These are phyloP conservation scores for Heteractis magnifica DNA, from an alignment of 92 coral and sea anemone species.

Conservation along the genomic window DNA sequence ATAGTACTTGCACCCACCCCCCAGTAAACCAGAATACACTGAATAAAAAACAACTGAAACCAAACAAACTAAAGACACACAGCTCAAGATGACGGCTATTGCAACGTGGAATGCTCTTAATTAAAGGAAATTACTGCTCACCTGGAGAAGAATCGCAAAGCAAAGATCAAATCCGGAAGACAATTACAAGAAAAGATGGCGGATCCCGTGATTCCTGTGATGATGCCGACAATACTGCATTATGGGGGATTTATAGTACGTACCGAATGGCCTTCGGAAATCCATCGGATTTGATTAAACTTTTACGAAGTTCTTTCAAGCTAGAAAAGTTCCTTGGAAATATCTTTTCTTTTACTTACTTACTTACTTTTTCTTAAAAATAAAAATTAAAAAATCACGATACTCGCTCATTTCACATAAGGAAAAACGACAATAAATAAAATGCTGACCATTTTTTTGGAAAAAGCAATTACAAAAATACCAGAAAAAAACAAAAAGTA, in stretches of 20 bases:
- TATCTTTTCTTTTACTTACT: neutral
- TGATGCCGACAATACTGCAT: slow-evolving; percentile 19
- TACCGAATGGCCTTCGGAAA: slow-evolving; percentile 2
- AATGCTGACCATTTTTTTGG: too few relatives aligned
- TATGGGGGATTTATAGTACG: slow-evolving; percentile 12
- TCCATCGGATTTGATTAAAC: slow-evolving; percentile 3
- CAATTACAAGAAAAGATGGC: slow-evolving; percentile 61
- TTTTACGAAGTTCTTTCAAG: neutral
- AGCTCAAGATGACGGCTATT: slow-evolving; percentile 11
- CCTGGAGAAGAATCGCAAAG: slow-evolving; percentile 51
- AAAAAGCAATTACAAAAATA: too few relatives aligned
- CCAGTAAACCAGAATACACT: slow-evolving; percentile 21
- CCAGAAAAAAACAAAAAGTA: too few relatives aligned
- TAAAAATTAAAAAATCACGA: neutral
- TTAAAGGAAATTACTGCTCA: slow-evolving; percentile 23
- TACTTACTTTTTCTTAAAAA: neutral
- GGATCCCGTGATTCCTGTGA: slow-evolving; percentile 72
- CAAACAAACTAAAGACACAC: neutral
- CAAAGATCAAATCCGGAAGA: slow-evolving; percentile 53
- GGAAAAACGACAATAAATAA: too few relatives aligned
- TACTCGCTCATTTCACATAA: too few relatives aligned
- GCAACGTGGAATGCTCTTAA: neutral
- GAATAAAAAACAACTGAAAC: slow-evolving; percentile 9
- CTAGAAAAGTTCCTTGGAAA: neutral
- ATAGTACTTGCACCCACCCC: slow-evolving; percentile 40